phyloP scores from a whole-genome alignment of 2,113 vertebrate genomes.

The Loxodonta africana region DNA sequence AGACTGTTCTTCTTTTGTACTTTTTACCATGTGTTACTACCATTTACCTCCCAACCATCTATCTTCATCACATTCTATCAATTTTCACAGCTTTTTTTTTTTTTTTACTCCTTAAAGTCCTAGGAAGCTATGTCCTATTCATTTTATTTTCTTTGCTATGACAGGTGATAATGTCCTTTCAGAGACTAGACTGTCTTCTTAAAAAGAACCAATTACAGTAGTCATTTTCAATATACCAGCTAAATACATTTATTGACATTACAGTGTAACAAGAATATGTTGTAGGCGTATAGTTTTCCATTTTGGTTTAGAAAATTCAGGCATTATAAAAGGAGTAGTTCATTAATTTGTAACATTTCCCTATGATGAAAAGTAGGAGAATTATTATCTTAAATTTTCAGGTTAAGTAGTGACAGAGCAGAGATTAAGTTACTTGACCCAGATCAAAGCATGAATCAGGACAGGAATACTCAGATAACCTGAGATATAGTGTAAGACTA shows the following conservation, averaged over 20 bases:
- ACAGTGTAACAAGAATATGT: conserved; percentile 5
- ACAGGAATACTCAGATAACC: neutral
- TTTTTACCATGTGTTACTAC: conserved; percentile 1
- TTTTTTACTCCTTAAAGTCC: neutral
- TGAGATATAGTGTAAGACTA: neutral
- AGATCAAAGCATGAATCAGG: neutral
- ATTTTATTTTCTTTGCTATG: conserved; percentile 32
- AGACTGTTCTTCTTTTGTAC: neutral
- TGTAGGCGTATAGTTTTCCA: neutral
- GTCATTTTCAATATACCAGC: conserved; percentile 40
- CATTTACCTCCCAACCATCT: neutral
- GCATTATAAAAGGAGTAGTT: conserved; percentile 26
- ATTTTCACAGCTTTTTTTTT: neutral
- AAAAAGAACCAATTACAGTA: conserved; percentile 1
- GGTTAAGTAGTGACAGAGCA: neutral
- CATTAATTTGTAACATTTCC: neutral
- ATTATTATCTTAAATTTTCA: conserved; percentile 42
- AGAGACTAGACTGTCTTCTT: neutral
- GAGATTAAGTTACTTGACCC: conserved; percentile 23
- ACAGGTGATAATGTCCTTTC: conserved; percentile 46
- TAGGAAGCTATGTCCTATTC: neutral
- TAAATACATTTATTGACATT: conserved; percentile 11
- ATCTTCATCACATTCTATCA: conserved; percentile 12
- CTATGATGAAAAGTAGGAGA: conserved; percentile 15
- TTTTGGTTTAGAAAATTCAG: conserved; percentile 32